Evolutionary conservation across 2,797 vertebrate species (phyloP).

Genomic region (Setipinna tenuifilis): DNA sequence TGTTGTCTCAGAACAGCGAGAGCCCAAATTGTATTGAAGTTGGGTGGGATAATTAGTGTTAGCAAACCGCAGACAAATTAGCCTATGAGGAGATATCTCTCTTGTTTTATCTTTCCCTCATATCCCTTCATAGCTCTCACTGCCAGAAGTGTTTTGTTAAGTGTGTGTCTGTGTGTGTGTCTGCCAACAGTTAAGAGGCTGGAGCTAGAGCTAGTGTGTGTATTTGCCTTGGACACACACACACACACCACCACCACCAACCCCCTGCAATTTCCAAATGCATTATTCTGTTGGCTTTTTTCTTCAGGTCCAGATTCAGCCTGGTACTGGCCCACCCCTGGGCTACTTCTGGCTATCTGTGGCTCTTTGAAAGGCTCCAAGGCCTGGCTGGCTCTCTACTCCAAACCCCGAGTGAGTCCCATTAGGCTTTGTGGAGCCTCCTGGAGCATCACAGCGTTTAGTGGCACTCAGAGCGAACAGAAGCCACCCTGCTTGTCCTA

Average conservation of each 20-base stretch:
- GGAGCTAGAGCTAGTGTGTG: background rate
- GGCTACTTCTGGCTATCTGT: background rate
- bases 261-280: background rate
- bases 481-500: conserved; percentile 54
- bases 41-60: background rate
- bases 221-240: background rate
- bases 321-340: conserved; percentile 44
- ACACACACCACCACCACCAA: too few species aligned
- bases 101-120: background rate
- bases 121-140: background rate
- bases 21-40: background rate
- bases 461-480: conserved; percentile 52
- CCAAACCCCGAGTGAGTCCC: conserved; percentile 59
- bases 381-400: conserved; percentile 48
- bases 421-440: conserved; percentile 47
- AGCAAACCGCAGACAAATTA: background rate
- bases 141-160: background rate
- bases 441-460: conserved; percentile 44
- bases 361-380: conserved; percentile 37
- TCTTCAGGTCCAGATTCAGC: conserved; percentile 39
- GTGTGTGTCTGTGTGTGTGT: background rate
- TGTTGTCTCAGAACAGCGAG: background rate
- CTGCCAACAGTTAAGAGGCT: background rate
- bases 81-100: background rate
- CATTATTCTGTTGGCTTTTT: background rate